Evolutionary conservation across 2,113 vertebrate genomes (phyloP), one percentile per base, ranked within the genome.

Genomic region (Aramus guarauna): DNA sequence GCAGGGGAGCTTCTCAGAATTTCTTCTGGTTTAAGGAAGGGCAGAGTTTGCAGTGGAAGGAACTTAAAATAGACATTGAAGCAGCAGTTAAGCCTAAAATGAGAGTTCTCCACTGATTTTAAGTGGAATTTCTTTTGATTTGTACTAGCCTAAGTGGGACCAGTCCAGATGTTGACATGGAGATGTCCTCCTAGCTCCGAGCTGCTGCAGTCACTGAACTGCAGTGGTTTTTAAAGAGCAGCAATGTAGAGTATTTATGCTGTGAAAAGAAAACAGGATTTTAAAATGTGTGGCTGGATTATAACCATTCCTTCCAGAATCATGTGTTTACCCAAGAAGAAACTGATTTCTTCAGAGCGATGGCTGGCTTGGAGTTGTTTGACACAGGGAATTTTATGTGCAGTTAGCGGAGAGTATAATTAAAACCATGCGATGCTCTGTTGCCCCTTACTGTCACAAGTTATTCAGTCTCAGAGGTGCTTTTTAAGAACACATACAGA

Each of bases 381-480:
- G 75, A 94, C 85, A 48, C 73, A 16, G 80, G 66, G 87, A 86
- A 82, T 95, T 96, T 92, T 79, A 85, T 81, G 64, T 63, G 41
- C 90, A 78, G 94, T 72, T 64, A 47, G 89, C 76, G 74, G 43
- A 56, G 83, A 56, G 81, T 18, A 3, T 98, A 96, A 98, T 98
- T 89, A 92, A 96, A 97, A 96, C 76, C 97, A 97, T 83, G 50
- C 41, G 34, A 60, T 55, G 74, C 80, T 95, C 90, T 92, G 83
- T 75, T 90, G 93, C 91, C 74, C 83, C 82, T 81, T 59, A 43
- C 89, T 96, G 91, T 96, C 97, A 72, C 94, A 64, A 87, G 76
- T 85, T 87, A 76, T 83, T 92, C 8, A 3, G 41, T 62, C 85
- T 47, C 90, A 62, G 94, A 95, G 89, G 84, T 72, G 85, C 68